A percentile compares a stretch with the other conserved stretches of the same genome.
Conservation (phyloP, 2,888 invertebrate species). For the Scaptomyza flava region DNA sequence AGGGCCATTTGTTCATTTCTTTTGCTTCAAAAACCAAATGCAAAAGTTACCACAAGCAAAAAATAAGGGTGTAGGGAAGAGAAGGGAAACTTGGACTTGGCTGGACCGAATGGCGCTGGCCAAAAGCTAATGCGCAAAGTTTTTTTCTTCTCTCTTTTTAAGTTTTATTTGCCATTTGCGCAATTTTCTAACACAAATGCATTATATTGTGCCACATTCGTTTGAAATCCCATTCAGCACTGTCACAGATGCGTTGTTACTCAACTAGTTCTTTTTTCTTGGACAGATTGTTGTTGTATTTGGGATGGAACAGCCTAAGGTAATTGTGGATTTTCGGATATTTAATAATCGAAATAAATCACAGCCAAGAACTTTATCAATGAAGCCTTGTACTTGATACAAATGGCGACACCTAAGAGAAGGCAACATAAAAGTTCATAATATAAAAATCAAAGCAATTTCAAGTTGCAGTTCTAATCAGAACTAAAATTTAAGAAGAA, state of each 20-base stretch:
- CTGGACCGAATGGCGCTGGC: slow-evolving; percentile 72
- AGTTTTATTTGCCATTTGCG: slow-evolving; percentile 65
- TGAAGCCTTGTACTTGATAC: no score
- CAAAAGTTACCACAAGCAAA: slow-evolving; percentile 54
- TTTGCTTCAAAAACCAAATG: slow-evolving; percentile 62
- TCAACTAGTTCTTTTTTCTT: no score
- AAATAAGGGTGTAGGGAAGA: neutral
- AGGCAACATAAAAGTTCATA: no score
- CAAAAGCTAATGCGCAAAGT: slow-evolving; percentile 74
- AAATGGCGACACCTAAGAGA: no score
- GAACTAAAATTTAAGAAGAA: slow-evolving; percentile 9
- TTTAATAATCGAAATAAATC: no score
- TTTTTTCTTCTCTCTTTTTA: slow-evolving; percentile 42
- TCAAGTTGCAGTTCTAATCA: slow-evolving; percentile 4
- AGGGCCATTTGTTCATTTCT: slow-evolving; percentile 68
- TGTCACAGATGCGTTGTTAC: slow-evolving; percentile 24
- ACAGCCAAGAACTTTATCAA: no score
- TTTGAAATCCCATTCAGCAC: slow-evolving; percentile 36
- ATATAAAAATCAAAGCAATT: neutral
- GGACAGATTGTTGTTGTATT: no score
- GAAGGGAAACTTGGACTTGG: slow-evolving; percentile 51
- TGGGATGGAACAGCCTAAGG: neutral
- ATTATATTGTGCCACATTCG: slow-evolving; percentile 44
- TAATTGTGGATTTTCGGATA: no score
- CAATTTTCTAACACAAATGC: slow-evolving; percentile 30